Conservation (phyloP, 2,113 vertebrate species). For the Nematolebias whitei region DNA sequence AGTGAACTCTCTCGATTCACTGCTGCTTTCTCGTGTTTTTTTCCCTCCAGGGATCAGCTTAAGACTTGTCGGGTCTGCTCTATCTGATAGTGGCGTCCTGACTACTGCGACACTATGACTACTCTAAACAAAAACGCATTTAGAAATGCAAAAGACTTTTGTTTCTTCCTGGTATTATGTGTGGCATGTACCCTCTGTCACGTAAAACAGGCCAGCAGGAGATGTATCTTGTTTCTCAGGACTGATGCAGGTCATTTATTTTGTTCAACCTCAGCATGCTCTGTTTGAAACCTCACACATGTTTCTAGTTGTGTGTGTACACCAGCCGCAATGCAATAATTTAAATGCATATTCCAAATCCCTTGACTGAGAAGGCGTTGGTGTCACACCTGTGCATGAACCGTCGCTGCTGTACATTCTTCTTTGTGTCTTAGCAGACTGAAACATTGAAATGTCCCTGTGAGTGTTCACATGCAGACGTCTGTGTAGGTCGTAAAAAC, state of each 20-base stretch:
- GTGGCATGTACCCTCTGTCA: conserved; percentile 14
- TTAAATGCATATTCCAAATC: conserved; percentile 34
- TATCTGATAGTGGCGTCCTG: conserved; percentile 76
- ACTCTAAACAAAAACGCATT: conserved; percentile 27
- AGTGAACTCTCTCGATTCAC: conserved; percentile 56
- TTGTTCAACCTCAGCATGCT: conserved; percentile 60
- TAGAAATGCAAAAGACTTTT: conserved; percentile 28
- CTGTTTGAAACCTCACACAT: conserved; percentile 17
- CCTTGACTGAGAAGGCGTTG: conserved; percentile 41
- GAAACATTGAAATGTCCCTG: conserved; percentile 33
- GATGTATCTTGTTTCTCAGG: conserved; percentile 47
- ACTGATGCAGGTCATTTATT: conserved; percentile 27
- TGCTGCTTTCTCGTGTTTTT: conserved; percentile 67
- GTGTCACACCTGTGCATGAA: conserved; percentile 62
- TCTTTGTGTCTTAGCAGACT: conserved; percentile 29
- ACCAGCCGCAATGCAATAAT: conserved; percentile 54
- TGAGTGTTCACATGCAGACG: conserved; percentile 35
- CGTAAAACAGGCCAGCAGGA: conserved; percentile 34
- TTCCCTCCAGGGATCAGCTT: conserved; percentile 78
- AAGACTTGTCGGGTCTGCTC: conserved; percentile 82
- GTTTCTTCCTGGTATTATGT: conserved; percentile 17
- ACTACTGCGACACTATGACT: conserved; percentile 54
- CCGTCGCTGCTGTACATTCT: conserved; percentile 47
- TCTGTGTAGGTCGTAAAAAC: conserved; percentile 42
- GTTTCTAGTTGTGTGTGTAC: conserved; percentile 41